These are phyloP conservation scores for Phlogophora meticulosa DNA, from an alignment of 2,888 invertebrate genomes.

Conservation along the genomic window DNA sequence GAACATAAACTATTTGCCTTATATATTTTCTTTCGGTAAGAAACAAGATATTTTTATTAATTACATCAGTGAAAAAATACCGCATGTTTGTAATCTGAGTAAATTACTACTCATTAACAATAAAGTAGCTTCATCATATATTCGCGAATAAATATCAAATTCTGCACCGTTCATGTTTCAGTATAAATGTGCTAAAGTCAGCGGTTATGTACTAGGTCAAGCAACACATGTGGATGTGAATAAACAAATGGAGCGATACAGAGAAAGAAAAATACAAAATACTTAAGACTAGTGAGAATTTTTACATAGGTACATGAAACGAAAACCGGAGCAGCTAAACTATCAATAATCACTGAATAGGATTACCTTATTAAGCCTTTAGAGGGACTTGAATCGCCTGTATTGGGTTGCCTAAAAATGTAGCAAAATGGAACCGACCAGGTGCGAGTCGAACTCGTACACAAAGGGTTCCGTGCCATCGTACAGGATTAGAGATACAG, in stretches of 20 bases:
- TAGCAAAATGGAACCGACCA: too few relatives aligned
- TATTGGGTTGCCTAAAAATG: too few relatives aligned
- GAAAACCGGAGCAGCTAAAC: too few relatives aligned
- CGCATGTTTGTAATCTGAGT: conserved; percentile 23
- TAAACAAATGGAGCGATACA: not conserved
- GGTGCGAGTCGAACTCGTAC: too few relatives aligned
- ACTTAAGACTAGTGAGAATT: too few relatives aligned
- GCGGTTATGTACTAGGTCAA: conserved; percentile 20
- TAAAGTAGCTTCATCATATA: conserved; percentile 29
- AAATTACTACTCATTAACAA: conserved; percentile 13
- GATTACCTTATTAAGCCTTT: too few relatives aligned
- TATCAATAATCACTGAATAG: too few relatives aligned
- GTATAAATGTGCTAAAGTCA: conserved; percentile 33
- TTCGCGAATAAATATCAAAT: conserved; percentile 50
- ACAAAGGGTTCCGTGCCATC: too few relatives aligned
- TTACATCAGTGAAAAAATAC: conserved; percentile 2
- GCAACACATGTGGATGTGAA: conserved; percentile 2
- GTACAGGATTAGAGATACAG: too few relatives aligned
- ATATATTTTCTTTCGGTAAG: not conserved
- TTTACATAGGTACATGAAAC: too few relatives aligned
- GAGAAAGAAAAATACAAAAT: too few relatives aligned
- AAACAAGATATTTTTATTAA: not conserved
- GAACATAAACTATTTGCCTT: not conserved
- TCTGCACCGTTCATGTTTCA: conserved; percentile 30
- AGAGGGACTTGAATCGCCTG: too few relatives aligned